Conservation (phyloP, 2,113 vertebrate genomes). For the Nestor notabilis region DNA sequence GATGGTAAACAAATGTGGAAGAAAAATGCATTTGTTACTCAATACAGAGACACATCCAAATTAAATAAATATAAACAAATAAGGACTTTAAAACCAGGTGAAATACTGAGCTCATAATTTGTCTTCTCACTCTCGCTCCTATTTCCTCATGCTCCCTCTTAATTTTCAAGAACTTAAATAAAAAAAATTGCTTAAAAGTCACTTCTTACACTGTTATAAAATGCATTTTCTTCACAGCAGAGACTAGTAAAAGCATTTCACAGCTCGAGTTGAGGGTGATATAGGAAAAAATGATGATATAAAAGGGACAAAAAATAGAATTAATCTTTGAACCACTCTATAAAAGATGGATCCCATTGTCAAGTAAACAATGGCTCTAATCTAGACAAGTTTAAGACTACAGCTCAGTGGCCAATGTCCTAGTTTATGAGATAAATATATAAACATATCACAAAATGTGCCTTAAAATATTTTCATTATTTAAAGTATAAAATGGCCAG, state of each 20-base stretch:
- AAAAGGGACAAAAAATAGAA: neutral
- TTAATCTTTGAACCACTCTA: neutral
- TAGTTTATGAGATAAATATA: neutral
- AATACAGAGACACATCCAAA: neutral
- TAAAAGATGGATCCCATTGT: neutral
- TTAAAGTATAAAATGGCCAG: slow-evolving; percentile 6
- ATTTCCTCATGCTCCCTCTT: neutral
- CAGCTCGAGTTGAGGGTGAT: neutral
- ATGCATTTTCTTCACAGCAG: neutral
- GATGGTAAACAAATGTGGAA: neutral
- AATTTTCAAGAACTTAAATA: neutral
- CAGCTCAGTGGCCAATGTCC: neutral
- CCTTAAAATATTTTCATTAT: neutral
- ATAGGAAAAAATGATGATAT: neutral
- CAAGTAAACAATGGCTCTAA: neutral
- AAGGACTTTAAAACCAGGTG: neutral
- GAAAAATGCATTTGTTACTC: neutral
- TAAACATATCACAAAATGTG: neutral
- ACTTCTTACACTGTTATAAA: neutral
- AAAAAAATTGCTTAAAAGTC: neutral
- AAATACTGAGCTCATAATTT: neutral
- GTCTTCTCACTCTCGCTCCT: neutral
- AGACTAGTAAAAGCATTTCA: neutral
- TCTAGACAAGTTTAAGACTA: neutral
- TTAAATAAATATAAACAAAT: neutral